These are phyloP conservation scores for Acanthosepion esculentum DNA, from an alignment of 2,888 invertebrate species.

Conservation along the genomic window DNA sequence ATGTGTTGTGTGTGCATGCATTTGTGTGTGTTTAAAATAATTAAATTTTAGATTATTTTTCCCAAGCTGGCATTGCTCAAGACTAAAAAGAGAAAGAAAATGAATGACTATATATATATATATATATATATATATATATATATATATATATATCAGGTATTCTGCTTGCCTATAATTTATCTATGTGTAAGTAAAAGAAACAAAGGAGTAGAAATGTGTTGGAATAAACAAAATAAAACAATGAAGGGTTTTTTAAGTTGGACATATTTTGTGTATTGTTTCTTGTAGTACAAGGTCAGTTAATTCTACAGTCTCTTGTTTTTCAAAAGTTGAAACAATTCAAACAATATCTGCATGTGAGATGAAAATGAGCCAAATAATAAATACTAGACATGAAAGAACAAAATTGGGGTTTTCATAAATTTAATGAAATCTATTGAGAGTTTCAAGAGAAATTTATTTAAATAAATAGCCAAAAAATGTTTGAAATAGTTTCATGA, in stretches of 20 bases:
- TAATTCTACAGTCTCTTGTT: not conserved
- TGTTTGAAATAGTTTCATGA: not conserved
- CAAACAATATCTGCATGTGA: not conserved
- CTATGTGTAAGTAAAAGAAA: not conserved
- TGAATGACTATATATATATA: too few species aligned
- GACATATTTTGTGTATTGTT: conserved; percentile 8
- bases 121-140: too few species aligned
- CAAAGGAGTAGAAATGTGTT: not conserved
- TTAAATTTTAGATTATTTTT: too few species aligned
- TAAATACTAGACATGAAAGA: not conserved
- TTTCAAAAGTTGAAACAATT: not conserved
- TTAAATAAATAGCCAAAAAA: not conserved
- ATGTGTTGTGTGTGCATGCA: too few species aligned
- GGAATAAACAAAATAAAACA: not conserved
- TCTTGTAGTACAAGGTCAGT: not conserved
- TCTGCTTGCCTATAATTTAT: not conserved
- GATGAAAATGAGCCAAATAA: not conserved
- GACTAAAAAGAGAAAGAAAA: too few species aligned
- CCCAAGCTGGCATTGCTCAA: too few species aligned
- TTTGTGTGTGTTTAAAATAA: too few species aligned
- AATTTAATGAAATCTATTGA: not conserved
- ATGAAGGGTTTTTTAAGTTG: not conserved
- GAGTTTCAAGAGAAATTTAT: not conserved
- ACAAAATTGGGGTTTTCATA: not conserved
- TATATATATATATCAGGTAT: too few species aligned